phyloP scores from a whole-genome alignment of 2,888 invertebrate genomes.

The Ischnus inquisitorius region DNA sequence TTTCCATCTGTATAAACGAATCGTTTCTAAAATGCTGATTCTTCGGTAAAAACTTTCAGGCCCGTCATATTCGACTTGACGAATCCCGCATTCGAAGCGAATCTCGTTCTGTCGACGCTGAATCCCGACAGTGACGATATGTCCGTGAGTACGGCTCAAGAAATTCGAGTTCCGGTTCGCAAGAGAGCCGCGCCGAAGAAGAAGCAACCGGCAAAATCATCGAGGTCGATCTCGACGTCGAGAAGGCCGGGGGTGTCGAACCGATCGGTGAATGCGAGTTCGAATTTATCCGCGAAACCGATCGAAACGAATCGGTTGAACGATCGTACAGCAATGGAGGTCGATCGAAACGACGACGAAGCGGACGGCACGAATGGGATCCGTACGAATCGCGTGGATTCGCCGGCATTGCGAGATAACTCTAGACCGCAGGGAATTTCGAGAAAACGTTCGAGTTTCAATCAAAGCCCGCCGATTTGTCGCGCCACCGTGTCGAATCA shows the following conservation, averaged over 20 bases:
- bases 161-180: constrained; percentile 80
- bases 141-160: constrained; percentile 84
- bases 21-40: too few relatives aligned
- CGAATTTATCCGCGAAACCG: constrained; percentile 6
- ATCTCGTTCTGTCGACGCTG: constrained; percentile 93
- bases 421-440: not conserved
- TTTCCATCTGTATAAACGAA: too few relatives aligned
- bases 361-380: not conserved
- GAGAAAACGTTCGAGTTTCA: not conserved
- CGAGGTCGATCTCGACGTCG: constrained; percentile 22
- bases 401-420: constrained; percentile 12
- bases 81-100: constrained; percentile 91
- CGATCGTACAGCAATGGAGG: constrained; percentile 17
- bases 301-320: constrained; percentile 11
- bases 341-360: constrained; percentile 17
- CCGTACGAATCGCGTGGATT: constrained; percentile 1
- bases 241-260: constrained; percentile 40
- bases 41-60: constrained; percentile 84
- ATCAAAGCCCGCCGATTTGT: not conserved
- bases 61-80: constrained; percentile 92
- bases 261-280: constrained; percentile 3
- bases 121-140: constrained; percentile 86
- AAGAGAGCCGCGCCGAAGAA: constrained; percentile 77
- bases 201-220: constrained; percentile 38
- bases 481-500: not conserved